phyloP scores from a whole-genome alignment of 2,113 vertebrate species.

The Elephas maximus region DNA sequence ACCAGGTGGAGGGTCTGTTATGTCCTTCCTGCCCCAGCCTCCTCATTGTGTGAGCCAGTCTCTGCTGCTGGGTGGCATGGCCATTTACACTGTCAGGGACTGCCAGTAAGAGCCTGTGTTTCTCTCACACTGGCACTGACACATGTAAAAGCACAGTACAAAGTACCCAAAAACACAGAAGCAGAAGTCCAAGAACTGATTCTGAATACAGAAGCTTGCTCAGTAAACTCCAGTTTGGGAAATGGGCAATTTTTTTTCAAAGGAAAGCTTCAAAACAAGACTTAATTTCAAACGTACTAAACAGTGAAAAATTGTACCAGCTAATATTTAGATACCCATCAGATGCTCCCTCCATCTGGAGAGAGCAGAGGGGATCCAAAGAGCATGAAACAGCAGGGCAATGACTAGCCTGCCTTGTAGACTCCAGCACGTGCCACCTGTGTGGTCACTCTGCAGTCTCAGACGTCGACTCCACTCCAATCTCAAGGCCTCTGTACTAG shows the following conservation, averaged over 20 bases:
- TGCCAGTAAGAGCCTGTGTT: neutral
- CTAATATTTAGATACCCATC: neutral
- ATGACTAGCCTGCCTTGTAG: neutral
- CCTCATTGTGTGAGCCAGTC: too few relatives aligned
- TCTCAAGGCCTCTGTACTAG: neutral
- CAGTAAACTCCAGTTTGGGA: neutral
- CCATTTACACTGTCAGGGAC: neutral
- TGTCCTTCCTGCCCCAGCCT: neutral
- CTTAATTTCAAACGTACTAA: neutral
- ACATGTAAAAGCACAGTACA: neutral
- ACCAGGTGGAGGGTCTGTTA: neutral
- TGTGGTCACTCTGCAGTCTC: neutral
- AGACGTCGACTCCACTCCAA: neutral
- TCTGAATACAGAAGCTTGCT: neutral
- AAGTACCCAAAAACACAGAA: neutral
- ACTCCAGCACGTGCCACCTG: neutral
- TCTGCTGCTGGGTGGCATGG: too few relatives aligned
- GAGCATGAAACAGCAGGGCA: neutral
- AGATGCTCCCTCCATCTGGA: neutral
- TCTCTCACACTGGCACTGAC: neutral
- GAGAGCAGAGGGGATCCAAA: neutral
- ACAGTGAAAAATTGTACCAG: neutral
- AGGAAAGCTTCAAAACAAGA: conserved; percentile 1
- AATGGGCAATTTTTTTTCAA: neutral
- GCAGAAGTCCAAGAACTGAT: neutral